These are phyloP conservation scores for Meandrusa payeni DNA, from an alignment of 2,888 invertebrate species.

Conservation along the genomic window DNA sequence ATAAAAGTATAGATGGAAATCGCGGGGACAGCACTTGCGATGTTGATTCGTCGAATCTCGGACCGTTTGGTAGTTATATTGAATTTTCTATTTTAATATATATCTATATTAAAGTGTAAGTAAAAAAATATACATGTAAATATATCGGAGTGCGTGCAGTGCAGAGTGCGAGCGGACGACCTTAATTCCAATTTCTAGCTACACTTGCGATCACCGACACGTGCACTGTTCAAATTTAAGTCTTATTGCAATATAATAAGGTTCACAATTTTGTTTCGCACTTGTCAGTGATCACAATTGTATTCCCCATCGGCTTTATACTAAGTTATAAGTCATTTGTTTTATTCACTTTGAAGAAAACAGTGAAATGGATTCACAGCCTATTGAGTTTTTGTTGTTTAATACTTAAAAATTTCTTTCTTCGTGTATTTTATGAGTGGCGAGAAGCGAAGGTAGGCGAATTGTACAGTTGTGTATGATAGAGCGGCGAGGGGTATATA, in stretches of 20 bases:
- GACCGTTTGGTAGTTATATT: slow-evolving; percentile 68
- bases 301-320: slow-evolving; percentile 5
- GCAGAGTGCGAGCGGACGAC: slow-evolving; percentile 28
- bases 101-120: slow-evolving; percentile 68
- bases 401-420: slow-evolving; percentile 46
- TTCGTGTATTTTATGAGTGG: slow-evolving; percentile 35
- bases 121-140: slow-evolving; percentile 56
- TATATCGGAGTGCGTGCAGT: slow-evolving; percentile 45
- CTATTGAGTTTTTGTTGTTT: slow-evolving; percentile 60
- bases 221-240: slow-evolving; percentile 1
- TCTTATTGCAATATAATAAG: not conserved
- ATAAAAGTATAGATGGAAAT: slow-evolving; percentile 52
- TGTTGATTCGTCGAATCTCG: slow-evolving; percentile 70
- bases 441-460: slow-evolving; percentile 46
- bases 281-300: not conserved
- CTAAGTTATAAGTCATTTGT: slow-evolving; percentile 1
- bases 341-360: slow-evolving; percentile 5
- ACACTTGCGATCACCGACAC: slow-evolving; percentile 33
- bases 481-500: slow-evolving; percentile 34
- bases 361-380: slow-evolving; percentile 1
- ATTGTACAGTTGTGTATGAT: slow-evolving; percentile 53
- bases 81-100: slow-evolving; percentile 80
- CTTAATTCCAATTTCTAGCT: slow-evolving; percentile 27
- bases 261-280: not conserved
- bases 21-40: slow-evolving; percentile 45